phyloP scores from a whole-genome alignment of 2,797 vertebrate genomes.

The Manis crassicaudata region DNA sequence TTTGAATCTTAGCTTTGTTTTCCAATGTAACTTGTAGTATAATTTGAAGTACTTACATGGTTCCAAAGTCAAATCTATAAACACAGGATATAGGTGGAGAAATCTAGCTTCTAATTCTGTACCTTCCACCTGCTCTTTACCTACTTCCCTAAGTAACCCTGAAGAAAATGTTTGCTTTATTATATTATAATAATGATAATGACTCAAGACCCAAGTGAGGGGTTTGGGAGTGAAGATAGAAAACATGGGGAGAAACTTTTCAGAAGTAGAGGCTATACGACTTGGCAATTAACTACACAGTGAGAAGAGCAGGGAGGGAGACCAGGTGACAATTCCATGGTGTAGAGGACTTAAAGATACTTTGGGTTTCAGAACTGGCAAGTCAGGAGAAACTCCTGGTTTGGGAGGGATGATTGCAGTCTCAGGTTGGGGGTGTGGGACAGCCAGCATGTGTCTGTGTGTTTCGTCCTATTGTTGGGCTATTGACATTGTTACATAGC shows the following conservation, averaged over 20 bases:
- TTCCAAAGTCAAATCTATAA: not conserved
- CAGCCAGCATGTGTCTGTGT: rapidly evolving
- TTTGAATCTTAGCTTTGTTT: not conserved
- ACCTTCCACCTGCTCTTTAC: not conserved
- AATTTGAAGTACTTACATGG: not conserved
- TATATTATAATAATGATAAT: not conserved
- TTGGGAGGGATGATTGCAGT: not conserved
- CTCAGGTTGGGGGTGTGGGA: not conserved
- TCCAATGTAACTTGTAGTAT: not conserved
- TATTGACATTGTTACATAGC: not conserved
- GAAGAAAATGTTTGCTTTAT: not conserved
- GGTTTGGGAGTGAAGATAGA: not conserved
- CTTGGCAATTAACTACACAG: not conserved
- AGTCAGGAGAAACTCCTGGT: not conserved
- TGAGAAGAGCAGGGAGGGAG: not conserved
- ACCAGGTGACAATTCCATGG: not conserved
- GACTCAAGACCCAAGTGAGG: not conserved
- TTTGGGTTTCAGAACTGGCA: not conserved
- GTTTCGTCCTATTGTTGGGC: not conserved
- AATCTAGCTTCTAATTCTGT: not conserved
- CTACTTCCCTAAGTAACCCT: not conserved
- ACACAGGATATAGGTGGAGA: not conserved
- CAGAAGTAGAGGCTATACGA: not conserved
- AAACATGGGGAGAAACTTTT: not conserved
- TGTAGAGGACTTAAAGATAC: not conserved